Conservation (phyloP, 2,888 invertebrate genomes). For the Ectemnius lituratus region DNA sequence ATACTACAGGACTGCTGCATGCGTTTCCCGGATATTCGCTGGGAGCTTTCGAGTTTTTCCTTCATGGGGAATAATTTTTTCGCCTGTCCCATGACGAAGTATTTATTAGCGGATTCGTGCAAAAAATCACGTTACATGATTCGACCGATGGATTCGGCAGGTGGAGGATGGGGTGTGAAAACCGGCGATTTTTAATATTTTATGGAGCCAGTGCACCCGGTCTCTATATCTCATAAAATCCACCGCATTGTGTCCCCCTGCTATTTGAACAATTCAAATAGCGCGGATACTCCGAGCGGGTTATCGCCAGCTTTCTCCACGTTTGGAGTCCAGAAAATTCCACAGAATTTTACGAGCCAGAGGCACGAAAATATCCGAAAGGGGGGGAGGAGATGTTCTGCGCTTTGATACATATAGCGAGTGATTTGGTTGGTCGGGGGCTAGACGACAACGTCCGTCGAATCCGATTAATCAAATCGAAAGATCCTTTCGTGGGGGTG, state of each 20-base stretch:
- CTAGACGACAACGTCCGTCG: slow-evolving; percentile 53
- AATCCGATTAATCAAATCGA: slow-evolving; percentile 68
- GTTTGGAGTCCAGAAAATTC: slow-evolving; percentile 62
- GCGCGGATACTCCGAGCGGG: slow-evolving; percentile 34
- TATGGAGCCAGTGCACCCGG: slow-evolving; percentile 30
- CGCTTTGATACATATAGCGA: slow-evolving; percentile 30
- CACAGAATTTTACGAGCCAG: slow-evolving; percentile 61
- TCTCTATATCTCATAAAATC: slow-evolving; percentile 52
- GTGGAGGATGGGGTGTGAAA: slow-evolving; percentile 21
- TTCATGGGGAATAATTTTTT: not conserved
- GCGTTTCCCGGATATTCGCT: no score
- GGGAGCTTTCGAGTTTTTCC: no score
- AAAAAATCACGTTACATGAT: not conserved
- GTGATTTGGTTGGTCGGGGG: slow-evolving; percentile 38
- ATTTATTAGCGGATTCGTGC: slow-evolving; percentile 30
- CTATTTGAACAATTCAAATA: slow-evolving; percentile 58
- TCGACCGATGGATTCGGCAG: slow-evolving; percentile 7
- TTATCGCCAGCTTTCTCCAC: slow-evolving; percentile 57
- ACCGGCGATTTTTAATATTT: slow-evolving; percentile 44
- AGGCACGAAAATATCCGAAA: slow-evolving; percentile 4
- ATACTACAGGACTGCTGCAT: no score
- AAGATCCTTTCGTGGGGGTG: slow-evolving; percentile 46
- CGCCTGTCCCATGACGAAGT: slow-evolving; percentile 19
- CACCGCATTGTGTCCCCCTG: slow-evolving; percentile 54
- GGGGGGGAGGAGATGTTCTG: slow-evolving; percentile 1